Percentiles rank a stretch among this genome's conserved stretches.
Conservation (phyloP, 2,888 invertebrate species). For the Diaphora mendica region DNA sequence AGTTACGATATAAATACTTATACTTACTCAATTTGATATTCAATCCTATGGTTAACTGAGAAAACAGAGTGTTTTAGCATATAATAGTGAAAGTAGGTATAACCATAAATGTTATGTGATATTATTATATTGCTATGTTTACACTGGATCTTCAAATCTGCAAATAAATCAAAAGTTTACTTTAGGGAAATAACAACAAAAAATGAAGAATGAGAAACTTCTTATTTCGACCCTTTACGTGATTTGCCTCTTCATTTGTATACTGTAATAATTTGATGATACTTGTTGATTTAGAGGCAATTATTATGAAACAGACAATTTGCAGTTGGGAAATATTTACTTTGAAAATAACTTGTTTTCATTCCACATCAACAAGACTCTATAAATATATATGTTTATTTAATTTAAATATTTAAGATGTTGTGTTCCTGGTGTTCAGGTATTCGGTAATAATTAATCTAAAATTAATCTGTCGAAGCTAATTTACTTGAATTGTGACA, state of each 20-base stretch:
- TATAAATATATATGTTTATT: no score
- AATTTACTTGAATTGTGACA: no score
- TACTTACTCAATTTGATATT: neutral
- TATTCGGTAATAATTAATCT: no score
- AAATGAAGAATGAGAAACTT: neutral
- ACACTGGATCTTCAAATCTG: neutral
- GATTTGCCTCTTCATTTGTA: neutral
- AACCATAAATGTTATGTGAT: neutral
- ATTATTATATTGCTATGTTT: neutral
- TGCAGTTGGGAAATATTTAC: neutral
- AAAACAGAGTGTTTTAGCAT: neutral
- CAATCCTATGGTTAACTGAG: neutral
- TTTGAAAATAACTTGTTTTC: neutral
- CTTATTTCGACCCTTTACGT: neutral
- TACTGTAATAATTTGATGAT: neutral
- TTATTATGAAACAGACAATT: neutral
- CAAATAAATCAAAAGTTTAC: slow-evolving; percentile 2
- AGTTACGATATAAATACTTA: neutral
- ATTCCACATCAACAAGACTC: neutral
- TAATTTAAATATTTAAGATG: no score
- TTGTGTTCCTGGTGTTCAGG: no score
- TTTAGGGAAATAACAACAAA: neutral
- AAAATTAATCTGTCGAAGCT: no score
- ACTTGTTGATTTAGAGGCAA: neutral
- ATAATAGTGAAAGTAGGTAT: no score